Evolutionary conservation across 2,888 invertebrate genomes (phyloP), one percentile per base, ranked within the genome.

Genomic region (Heteromurus nitidus): DNA sequence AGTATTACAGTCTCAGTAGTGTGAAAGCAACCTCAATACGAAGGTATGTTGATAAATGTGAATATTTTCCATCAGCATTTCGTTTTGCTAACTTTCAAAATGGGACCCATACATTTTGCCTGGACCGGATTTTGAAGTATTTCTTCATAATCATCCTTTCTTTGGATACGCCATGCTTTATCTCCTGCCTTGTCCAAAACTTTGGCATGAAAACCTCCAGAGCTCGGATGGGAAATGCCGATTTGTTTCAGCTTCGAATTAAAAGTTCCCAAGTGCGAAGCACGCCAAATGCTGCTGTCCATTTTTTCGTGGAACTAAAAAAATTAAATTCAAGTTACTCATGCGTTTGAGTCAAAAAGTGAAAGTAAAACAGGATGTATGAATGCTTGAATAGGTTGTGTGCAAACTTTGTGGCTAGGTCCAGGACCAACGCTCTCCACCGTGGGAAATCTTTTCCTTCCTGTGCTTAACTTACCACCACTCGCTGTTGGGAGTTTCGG

Each of bases 251-350:
- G 68, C 20, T 80, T 67, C 0, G 80, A 67, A 60, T 86, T 86
- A 31, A 73, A 84, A 13, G 86, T 85, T 9, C 84, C 86, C 47
- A 86, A 64, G 53, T 86, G 86, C 5, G 82, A 79, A 5, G 73
- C 85, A 53, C 84, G 70, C 86, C 85, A 86, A 3, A 84, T 62
- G 60, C 69, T 70, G 60, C 82, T 83, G n/a, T 80, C 85, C 7
- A n/a, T 20, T 68, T 86, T 86, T 28, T 85, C 85, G 36, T 86
- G 84, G 11, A 84, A 68, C 80, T 82, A 22, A 26, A 53, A 75
- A 50, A 26, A 72, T 24, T 1, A 16, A 50, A 50, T 36, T 36
- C 13, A 36, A n/a, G n/a, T n/a, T n/a, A 36, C 13, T 36, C 13
- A 36, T 36, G 13, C 13, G 7, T 36, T 36, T 7, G 7, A 36